Percentiles rank a stretch among this genome's conserved stretches.
These are phyloP conservation scores for Rhagologus leucostigma DNA, from an alignment of 2,113 vertebrate genomes.

Conservation along the genomic window DNA sequence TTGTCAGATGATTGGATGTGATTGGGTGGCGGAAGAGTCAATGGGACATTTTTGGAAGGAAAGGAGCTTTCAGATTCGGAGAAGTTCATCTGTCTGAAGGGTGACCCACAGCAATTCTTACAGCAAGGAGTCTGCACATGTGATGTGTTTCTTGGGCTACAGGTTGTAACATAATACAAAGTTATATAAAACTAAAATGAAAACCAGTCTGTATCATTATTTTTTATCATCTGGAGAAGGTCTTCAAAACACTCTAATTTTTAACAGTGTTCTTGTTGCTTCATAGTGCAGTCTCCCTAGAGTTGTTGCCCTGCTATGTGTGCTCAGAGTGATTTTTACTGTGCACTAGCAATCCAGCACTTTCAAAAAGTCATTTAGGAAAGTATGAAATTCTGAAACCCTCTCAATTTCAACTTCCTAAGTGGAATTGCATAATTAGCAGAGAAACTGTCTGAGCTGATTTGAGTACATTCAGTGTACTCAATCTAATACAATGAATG, in stretches of 20 bases:
- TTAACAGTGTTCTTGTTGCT: not conserved
- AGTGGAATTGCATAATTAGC: not conserved
- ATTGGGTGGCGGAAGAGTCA: not conserved
- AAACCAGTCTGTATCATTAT: not conserved
- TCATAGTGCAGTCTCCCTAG: not conserved
- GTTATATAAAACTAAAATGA: not conserved
- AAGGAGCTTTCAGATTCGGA: not conserved
- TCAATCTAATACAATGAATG: not conserved
- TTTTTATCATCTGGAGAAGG: not conserved
- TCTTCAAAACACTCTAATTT: not conserved
- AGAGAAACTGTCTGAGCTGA: not conserved
- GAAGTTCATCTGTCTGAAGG: not conserved
- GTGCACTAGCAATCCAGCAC: fast-evolving
- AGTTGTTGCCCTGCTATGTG: not conserved
- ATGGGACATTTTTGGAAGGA: not conserved
- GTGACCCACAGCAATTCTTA: not conserved
- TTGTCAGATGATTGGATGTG: not conserved
- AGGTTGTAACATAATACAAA: not conserved
- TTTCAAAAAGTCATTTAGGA: not conserved
- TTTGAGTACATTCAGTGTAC: not conserved
- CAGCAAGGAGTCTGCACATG: not conserved
- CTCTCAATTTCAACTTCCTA: not conserved
- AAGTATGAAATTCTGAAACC: not conserved
- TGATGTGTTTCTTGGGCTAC: not conserved
- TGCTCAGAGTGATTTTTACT: not conserved